A percentile compares a stretch with the other conserved stretches of the same genome.
These are phyloP conservation scores for Malacosoma neustria DNA, from an alignment of 2,888 invertebrate species.

Conservation along the genomic window DNA sequence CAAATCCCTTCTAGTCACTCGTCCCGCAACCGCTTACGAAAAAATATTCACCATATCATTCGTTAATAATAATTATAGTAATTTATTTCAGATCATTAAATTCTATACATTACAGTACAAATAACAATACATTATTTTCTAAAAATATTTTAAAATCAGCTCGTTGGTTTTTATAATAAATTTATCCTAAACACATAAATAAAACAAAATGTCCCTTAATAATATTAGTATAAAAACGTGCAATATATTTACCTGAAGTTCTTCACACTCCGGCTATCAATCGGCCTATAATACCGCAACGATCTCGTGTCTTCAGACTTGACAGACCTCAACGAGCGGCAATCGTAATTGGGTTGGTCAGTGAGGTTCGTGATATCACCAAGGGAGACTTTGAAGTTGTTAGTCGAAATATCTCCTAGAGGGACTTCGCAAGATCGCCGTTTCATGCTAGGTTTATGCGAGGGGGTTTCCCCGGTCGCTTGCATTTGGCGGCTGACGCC, in stretches of 20 bases:
- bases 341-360: conserved; percentile 48
- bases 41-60: too few species aligned
- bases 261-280: conserved; percentile 60
- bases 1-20: too few species aligned
- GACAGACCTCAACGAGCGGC: conserved; percentile 47
- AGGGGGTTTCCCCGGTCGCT: conserved; percentile 61
- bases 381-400: conserved; percentile 64
- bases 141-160: too few species aligned
- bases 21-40: too few species aligned
- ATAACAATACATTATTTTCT: too few species aligned
- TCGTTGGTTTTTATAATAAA: too few species aligned
- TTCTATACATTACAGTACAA: too few species aligned
- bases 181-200: too few species aligned
- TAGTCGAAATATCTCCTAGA: conserved; percentile 58
- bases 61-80: too few species aligned
- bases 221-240: too few species aligned
- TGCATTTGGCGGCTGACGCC: conserved; percentile 68
- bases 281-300: conserved; percentile 49
- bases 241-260: conserved; percentile 50
- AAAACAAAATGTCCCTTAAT: too few species aligned
- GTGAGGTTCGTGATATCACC: conserved; percentile 42
- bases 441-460: conserved; percentile 66
- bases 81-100: too few species aligned
- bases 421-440: conserved; percentile 64
- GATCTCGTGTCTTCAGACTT: conserved; percentile 53